phyloP scores from a whole-genome alignment of 2,113 vertebrate species.

The Muntiacus muntjak region DNA sequence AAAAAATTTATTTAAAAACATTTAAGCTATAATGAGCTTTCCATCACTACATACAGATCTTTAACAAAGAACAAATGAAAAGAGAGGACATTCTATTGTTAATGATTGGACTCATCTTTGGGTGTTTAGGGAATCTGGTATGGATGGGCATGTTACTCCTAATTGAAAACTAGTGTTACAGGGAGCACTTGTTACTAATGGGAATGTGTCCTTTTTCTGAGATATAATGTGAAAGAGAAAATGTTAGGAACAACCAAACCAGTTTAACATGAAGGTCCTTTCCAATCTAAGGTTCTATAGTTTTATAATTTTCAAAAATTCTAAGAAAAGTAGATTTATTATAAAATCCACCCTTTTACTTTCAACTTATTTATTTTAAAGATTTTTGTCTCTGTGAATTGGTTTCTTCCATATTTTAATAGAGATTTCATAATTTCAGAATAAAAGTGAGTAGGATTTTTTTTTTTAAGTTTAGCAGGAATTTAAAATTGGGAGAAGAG shows the following conservation, averaged over 20 bases:
- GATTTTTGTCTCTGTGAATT: not conserved
- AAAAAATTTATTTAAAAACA: not conserved
- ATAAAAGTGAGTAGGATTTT: not conserved
- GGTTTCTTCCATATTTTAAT: not conserved
- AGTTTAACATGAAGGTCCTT: conserved; percentile 10
- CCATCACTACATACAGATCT: not conserved
- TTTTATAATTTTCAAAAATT: not conserved
- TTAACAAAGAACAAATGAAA: not conserved
- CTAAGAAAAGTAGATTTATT: not conserved
- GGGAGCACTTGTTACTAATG: not conserved
- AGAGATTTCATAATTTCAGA: not conserved
- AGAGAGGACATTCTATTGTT: not conserved
- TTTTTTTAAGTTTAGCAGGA: not conserved
- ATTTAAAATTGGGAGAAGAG: not conserved
- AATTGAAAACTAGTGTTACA: not conserved
- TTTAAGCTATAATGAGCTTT: not conserved
- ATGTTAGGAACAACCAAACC: not conserved
- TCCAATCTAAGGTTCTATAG: not conserved
- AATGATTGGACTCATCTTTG: not conserved
- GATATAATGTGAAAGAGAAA: not conserved
- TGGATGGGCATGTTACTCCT: not conserved
- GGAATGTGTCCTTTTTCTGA: not conserved
- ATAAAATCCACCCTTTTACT: not conserved
- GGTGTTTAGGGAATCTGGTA: not conserved
- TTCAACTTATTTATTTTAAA: conserved; percentile 7